Evolutionary conservation across 92 coral and sea anemone genomes (phyloP).

Genomic region (Siderastrea siderea): DNA sequence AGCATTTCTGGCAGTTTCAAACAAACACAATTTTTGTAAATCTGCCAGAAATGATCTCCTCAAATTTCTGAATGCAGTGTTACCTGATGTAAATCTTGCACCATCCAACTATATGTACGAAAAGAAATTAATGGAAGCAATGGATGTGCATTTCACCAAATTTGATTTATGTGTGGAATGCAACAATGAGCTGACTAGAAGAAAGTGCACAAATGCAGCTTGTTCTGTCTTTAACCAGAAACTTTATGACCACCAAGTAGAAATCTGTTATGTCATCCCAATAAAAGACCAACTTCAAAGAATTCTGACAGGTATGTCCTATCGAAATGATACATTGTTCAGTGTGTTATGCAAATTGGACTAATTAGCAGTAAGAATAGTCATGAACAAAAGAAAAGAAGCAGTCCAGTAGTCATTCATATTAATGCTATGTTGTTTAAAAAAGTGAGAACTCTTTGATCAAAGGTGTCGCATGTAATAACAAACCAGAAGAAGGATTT

Average conservation of each 20-base stretch:
- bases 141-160: neutral
- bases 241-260: neutral
- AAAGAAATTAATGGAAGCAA: neutral
- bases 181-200: neutral
- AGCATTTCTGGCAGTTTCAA: slow-evolving; percentile 12
- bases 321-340: no score
- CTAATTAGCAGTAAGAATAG: no score
- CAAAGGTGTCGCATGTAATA: no score
- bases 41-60: slow-evolving; percentile 6
- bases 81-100: slow-evolving; percentile 11
- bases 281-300: neutral
- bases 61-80: slow-evolving; percentile 4
- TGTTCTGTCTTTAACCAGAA: neutral
- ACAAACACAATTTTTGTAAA: slow-evolving; percentile 39
- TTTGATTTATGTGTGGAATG: neutral
- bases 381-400: no score
- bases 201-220: neutral
- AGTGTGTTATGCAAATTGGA: no score
- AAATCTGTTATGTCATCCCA: neutral
- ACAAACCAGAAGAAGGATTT: no score
- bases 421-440: no score
- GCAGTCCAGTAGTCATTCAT: no score
- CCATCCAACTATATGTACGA: slow-evolving; percentile 11
- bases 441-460: no score
- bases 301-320: neutral